These are phyloP conservation scores for Leucosticte australis DNA, from an alignment of 2,113 vertebrate species.

Conservation along the genomic window DNA sequence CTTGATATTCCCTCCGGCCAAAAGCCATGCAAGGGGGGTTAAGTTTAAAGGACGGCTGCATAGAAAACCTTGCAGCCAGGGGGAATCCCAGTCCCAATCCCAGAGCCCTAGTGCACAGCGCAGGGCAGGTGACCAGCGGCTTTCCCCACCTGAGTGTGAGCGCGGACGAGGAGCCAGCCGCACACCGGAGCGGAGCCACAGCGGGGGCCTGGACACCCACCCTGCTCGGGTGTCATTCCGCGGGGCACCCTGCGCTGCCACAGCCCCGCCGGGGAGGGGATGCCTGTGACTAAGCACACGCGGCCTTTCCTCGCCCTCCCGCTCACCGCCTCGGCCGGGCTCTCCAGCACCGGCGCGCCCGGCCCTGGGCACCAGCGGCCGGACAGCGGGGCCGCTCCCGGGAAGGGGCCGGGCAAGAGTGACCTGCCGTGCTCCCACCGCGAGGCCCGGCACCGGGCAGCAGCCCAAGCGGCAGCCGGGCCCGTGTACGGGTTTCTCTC, in stretches of 20 bases:
- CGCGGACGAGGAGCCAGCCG: not conserved
- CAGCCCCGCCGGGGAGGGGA: not conserved
- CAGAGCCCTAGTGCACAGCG: not conserved
- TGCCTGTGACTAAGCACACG: slow-evolving; percentile 47
- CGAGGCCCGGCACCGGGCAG: not conserved
- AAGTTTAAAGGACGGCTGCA: not conserved
- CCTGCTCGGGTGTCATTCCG: not conserved
- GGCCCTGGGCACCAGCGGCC: not conserved
- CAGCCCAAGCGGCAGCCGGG: not conserved
- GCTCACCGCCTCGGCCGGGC: not conserved
- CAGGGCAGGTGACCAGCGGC: not conserved
- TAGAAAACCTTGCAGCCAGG: not conserved
- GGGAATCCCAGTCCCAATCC: not conserved
- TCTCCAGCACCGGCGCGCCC: not conserved
- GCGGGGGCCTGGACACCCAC: not conserved
- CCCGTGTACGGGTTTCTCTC: not conserved
- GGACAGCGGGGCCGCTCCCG: not conserved
- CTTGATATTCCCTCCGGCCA: not conserved
- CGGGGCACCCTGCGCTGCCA: not conserved
- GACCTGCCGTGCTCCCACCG: not conserved
- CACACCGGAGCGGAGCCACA: not conserved
- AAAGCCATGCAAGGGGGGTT: not conserved
- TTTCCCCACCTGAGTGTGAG: not conserved
- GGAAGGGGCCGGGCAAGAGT: not conserved
- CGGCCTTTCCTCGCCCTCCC: not conserved